A percentile compares a stretch with the other conserved stretches of the same genome.
phyloP scores from a whole-genome alignment of 1,140 invertebrate species.

The Marisa cornuarietis region DNA sequence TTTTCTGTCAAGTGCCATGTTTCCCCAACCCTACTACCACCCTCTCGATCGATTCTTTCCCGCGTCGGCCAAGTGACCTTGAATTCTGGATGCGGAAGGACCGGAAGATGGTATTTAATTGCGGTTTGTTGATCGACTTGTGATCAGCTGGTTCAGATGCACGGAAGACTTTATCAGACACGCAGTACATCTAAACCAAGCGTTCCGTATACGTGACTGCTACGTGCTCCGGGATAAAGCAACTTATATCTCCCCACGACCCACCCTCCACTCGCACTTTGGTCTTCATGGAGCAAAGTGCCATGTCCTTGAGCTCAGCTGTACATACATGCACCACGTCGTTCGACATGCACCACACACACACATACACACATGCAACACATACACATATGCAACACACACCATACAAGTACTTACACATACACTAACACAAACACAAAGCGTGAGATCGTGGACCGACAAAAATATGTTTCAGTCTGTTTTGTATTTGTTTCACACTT shows the following conservation, averaged over 20 bases:
- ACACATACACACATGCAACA: too few relatives aligned
- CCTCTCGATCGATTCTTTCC: background rate
- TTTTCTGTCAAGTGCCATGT: too few relatives aligned
- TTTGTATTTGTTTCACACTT: background rate
- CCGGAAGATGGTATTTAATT: background rate
- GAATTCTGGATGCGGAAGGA: background rate
- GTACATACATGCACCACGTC: too few relatives aligned
- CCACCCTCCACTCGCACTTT: background rate
- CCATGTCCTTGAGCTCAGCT: too few relatives aligned
- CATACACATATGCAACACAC: too few relatives aligned
- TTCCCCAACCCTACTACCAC: too few relatives aligned
- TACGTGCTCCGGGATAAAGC: too few relatives aligned
- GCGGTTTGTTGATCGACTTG: background rate
- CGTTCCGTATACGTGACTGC: background rate
- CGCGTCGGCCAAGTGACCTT: background rate
- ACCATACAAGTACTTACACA: slow-evolving; percentile 7
- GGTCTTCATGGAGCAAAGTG: too few relatives aligned
- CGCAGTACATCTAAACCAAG: background rate
- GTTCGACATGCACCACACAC: too few relatives aligned
- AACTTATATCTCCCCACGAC: too few relatives aligned
- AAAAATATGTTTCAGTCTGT: too few relatives aligned
- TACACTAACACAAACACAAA: slow-evolving; percentile 9
- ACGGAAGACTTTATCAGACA: background rate
- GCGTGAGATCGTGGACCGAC: background rate
- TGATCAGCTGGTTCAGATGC: background rate